Base-by-base conservation (phyloP, 2,888 invertebrate species). In the Chrysotoxum bicinctum region DNA sequence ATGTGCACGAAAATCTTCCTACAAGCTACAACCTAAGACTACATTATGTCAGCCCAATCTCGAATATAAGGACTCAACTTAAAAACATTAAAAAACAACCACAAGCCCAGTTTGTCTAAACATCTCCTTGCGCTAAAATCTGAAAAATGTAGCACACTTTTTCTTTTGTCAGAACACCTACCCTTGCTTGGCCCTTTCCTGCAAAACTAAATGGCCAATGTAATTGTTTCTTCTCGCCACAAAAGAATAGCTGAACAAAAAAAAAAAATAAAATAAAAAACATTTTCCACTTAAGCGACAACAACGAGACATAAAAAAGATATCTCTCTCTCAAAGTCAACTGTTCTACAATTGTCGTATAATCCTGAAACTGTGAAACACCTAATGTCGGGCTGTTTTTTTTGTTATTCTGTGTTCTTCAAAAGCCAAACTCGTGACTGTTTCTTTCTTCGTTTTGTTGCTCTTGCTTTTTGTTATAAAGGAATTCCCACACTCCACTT, bases 271-370 rank as follows among this genome's bases (percentile, higher is more conserved):
- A 23, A 37, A 35, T 30, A 50, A 68, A 84, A 76, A 80, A 76
- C 80, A 76, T 76, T 85, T 85, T 72, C 84, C 80, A 85, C 84
- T 80, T 76, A 85, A 80, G 72, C 68, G 76, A 68, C 68, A 66
- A 80, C 84, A 80, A 80, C 70, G 52, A 84, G 79, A 79, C 75
- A 76, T 43, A 45, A 45, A 84, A 84, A 72, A 54, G 58, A 70
- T 75, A 75, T 84, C 75, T 30, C 32, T 32, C 54, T 79, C 45
- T 60, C 79, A 66, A 78, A 84, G 84, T 73, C 84, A 85, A 85
- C 75, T 76, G 76, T 68, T 76, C 72, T 62, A 76, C 84, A 76
- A 85, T 76, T 85, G 76, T 85, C 68, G 79, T 72, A 79, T 79
- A 84, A 84, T 79, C 73, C 66, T 52, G 30, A 54, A 58, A 19